Evolutionary conservation across 2,888 invertebrate species (phyloP), one percentile per base, ranked within the genome.

Genomic region (Microplitis manilae): DNA sequence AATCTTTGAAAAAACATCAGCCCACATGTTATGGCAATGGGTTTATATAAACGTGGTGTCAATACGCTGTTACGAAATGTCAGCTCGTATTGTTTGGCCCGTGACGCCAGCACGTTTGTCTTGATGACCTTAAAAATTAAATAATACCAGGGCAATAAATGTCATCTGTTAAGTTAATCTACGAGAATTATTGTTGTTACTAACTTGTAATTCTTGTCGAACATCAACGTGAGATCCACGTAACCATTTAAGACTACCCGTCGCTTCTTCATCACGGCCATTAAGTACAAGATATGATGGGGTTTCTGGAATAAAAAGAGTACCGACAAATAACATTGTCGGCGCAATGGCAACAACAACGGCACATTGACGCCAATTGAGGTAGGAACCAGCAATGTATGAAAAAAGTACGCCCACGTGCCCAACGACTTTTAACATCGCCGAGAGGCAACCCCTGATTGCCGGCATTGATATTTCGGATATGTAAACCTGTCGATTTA

Each of bases 1-100:
- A 95, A 94, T 77, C 97, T 93, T 87, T 97, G 97, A 87, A 97
- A 96, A 91, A 96, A 94, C 96, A 97, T 97, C 82, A 97, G 91
- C 20, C 95, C 95, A 86, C 96, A 95, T 1, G 96, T 95, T 74
- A 97, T 95, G 78, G 95, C 90, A 68, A 96, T 93, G 13, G 97
- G 97, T 81, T 94, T 94, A 83, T 92, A 91, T 38, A 94, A 89
- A 78, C 90, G 87, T 70, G 90, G 90, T 60, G 87, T 86, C 75
- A 89, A 84, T 75, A 90, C 83, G 81, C 88, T 89, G 80, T 86
- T 88, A 75, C 84, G 87, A 82, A 90, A 88, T 39, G 87, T 87
- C 41, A 89, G 81, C 79, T 88, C 89, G 83, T 90, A 90, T 79
- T 89, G 88, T 77, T 87, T 89, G 17, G 88, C 89, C 39, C 89